Percentiles rank a stretch among this genome's conserved stretches.
These are phyloP conservation scores for Synanthedon tipuliformis DNA, from an alignment of 2,888 invertebrate species.

Conservation along the genomic window DNA sequence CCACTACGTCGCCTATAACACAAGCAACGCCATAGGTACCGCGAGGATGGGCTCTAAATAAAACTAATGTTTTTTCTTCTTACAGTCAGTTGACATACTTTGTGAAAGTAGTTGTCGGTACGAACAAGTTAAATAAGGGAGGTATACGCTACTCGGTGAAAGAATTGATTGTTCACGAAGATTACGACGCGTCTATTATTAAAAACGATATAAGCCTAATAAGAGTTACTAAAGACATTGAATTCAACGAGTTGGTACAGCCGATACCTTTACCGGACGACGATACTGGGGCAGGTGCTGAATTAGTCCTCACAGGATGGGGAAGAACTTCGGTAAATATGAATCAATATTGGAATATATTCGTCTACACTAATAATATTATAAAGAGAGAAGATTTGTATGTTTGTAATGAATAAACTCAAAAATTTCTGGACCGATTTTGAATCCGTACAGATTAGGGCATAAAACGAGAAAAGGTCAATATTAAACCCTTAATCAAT, in stretches of 20 bases:
- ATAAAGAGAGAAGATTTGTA: no score
- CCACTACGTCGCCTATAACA: no score
- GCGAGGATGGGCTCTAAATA: neutral
- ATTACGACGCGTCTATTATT: constrained; percentile 37
- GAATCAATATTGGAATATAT: no score
- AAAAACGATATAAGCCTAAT: constrained; percentile 59
- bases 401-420: no score
- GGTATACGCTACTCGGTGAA: constrained; percentile 45
- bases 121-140: constrained; percentile 45
- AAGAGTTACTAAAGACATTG: constrained; percentile 30
- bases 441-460: no score
- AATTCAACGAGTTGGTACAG: constrained; percentile 34
- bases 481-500: neutral
- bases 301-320: constrained; percentile 56
- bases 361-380: no score
- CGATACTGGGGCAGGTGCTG: constrained; percentile 34
- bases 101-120: constrained; percentile 53
- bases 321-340: constrained; percentile 45
- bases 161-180: constrained; percentile 43
- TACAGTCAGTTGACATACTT: constrained; percentile 12
- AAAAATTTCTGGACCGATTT: no score
- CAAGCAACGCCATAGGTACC: no score
- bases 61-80: neutral
- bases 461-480: no score
- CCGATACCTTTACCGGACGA: constrained; percentile 36